Evolutionary conservation across 2,797 vertebrate species (phyloP).

Genomic region (Chiroxiphia lanceolata): DNA sequence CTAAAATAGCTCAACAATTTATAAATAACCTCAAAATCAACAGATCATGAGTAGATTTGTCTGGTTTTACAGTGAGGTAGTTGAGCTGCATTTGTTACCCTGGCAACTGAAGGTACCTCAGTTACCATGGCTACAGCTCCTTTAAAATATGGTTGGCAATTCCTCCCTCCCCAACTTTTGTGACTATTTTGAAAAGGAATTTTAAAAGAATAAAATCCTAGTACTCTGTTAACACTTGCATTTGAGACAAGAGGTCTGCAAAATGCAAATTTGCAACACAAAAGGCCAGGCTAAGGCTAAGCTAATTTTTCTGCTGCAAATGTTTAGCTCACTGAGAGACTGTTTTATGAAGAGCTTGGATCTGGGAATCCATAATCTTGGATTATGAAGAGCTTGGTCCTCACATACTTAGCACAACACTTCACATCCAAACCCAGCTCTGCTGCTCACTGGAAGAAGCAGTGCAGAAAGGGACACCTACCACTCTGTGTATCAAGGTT

Average conservation of each 20-base stretch:
- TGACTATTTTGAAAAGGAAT: slow-evolving; percentile 41
- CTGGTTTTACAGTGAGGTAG: slow-evolving; percentile 73
- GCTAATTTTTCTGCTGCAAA: background rate
- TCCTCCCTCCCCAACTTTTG: slow-evolving; percentile 52
- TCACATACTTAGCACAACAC: background rate
- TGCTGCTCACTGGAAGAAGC: background rate
- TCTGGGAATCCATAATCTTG: background rate
- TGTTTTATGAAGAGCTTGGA: background rate
- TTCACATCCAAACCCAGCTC: background rate
- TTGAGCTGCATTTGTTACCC: slow-evolving; percentile 72
- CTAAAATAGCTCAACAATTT: slow-evolving; percentile 74
- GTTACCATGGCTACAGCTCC: slow-evolving; percentile 73
- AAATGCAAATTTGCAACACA: slow-evolving; percentile 5
- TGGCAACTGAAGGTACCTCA: slow-evolving; percentile 74
- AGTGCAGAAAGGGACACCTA: background rate
- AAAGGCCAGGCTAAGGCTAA: background rate
- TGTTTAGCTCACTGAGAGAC: background rate
- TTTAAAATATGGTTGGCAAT: slow-evolving; percentile 68
- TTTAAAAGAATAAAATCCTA: background rate
- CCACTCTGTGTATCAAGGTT: background rate
- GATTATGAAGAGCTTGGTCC: background rate
- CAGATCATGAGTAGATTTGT: slow-evolving; percentile 76
- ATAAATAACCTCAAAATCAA: slow-evolving; percentile 73
- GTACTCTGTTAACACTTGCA: background rate
- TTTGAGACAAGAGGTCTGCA: background rate